Evolutionary conservation across 2,113 vertebrate genomes (phyloP).

Genomic region (Elachura formosa): DNA sequence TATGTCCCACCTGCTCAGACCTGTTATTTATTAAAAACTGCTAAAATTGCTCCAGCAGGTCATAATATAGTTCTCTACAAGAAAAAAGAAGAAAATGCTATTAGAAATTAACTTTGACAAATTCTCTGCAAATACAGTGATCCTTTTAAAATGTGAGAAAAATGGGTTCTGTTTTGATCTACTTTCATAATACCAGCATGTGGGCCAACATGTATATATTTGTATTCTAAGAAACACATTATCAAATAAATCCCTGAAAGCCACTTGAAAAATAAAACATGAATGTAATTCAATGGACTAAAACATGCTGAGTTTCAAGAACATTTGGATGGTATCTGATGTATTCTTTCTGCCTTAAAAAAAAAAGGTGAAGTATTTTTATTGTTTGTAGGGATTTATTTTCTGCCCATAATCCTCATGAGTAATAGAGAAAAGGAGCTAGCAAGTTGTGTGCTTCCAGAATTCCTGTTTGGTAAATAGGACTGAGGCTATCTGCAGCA

Average conservation of each 20-base stretch:
- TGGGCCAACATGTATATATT: not conserved
- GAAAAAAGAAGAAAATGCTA: not conserved
- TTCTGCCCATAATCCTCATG: not conserved
- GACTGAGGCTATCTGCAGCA: not conserved
- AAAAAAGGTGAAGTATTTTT: not conserved
- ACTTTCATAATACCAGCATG: not conserved
- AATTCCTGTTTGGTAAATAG: not conserved
- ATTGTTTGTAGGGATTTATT: not conserved
- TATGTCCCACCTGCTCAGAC: not conserved
- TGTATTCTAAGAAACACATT: not conserved
- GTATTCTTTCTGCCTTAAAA: not conserved
- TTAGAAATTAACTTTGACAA: not conserved
- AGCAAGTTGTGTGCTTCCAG: not conserved
- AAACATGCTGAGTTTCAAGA: not conserved
- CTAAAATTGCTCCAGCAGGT: constrained; percentile 6
- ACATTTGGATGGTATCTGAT: not conserved
- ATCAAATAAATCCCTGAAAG: not conserved
- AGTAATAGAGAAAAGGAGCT: not conserved
- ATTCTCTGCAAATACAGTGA: not conserved
- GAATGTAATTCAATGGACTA: not conserved
- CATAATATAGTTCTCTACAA: not conserved
- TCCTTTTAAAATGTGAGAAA: not conserved
- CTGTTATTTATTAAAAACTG: constrained; percentile 3
- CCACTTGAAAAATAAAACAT: not conserved
- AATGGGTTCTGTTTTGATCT: not conserved